Evolutionary conservation across 1,140 invertebrate genomes (phyloP).

Genomic region (Thaumatotibia leucotreta): DNA sequence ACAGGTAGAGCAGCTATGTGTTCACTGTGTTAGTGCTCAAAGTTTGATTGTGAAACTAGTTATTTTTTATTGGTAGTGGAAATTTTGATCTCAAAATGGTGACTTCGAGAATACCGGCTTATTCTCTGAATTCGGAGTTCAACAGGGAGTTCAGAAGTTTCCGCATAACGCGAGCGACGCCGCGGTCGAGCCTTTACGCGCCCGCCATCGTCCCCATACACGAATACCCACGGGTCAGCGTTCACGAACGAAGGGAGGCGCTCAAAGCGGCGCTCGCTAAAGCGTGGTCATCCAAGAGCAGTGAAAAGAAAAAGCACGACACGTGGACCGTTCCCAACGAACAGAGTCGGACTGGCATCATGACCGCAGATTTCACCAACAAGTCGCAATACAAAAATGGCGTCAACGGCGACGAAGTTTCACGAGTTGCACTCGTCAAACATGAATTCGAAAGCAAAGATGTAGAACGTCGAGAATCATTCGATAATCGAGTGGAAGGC

Average conservation of each 20-base stretch:
- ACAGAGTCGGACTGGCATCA: conserved; percentile 52
- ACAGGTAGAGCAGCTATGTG: conserved; percentile 72
- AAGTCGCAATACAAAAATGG: conserved; percentile 50
- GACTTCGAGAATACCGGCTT: conserved; percentile 76
- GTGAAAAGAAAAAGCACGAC: conserved; percentile 70
- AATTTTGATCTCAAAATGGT: conserved; percentile 77
- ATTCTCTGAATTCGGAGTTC: conserved; percentile 76
- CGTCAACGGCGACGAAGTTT: conserved; percentile 41
- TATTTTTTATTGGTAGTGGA: conserved; percentile 46
- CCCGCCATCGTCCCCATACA: conserved; percentile 73
- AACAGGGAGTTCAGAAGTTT: conserved; percentile 77
- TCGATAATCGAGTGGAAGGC: conserved; percentile 47
- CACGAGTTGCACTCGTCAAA: conserved; percentile 59
- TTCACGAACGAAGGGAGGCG: conserved; percentile 70
- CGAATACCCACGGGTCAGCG: conserved; percentile 73
- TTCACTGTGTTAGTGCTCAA: conserved; percentile 61
- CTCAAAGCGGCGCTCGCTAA: conserved; percentile 72
- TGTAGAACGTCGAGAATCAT: conserved; percentile 39
- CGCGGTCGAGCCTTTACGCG: conserved; percentile 62
- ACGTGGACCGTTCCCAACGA: conserved; percentile 67
- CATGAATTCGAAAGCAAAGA: conserved; percentile 68
- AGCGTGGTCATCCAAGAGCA: conserved; percentile 75
- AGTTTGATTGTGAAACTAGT: conserved; percentile 52
- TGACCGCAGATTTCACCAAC: conserved; percentile 49
- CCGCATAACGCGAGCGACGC: conserved; percentile 69